Conservation (phyloP, 2,888 invertebrate genomes). For the Prosapia bicincta region DNA sequence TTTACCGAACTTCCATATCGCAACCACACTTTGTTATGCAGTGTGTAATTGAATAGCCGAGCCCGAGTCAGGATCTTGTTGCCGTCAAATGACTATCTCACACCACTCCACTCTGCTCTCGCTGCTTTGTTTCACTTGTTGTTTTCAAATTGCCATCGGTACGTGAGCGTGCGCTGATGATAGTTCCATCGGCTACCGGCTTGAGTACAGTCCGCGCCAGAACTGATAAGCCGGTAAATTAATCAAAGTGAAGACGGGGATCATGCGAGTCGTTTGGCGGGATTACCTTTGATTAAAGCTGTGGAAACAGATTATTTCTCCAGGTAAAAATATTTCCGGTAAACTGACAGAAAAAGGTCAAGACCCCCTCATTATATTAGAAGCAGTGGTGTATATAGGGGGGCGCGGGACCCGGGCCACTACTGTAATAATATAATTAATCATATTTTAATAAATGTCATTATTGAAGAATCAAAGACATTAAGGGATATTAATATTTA, state of each 20-base stretch:
- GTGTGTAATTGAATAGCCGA: neutral
- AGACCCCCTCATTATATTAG: too few species aligned
- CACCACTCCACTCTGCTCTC: too few species aligned
- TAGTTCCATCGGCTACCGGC: constrained; percentile 14
- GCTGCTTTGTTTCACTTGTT: constrained; percentile 23
- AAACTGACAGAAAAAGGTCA: too few species aligned
- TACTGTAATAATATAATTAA: too few species aligned
- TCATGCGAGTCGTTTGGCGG: neutral
- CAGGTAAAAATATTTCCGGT: too few species aligned
- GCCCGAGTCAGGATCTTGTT: neutral
- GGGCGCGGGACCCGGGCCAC: too few species aligned
- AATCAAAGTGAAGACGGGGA: neutral
- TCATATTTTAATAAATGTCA: too few species aligned
- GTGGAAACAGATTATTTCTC: too few species aligned
- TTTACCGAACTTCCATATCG: neutral
- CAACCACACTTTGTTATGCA: neutral
- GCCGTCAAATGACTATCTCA: neutral
- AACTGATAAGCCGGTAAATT: neutral
- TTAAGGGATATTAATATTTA: too few species aligned
- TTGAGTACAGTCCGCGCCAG: constrained; percentile 2
- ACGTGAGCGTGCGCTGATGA: constrained; percentile 25
- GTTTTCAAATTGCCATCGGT: constrained; percentile 25
- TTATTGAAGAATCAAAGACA: too few species aligned
- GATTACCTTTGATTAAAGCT: too few species aligned
- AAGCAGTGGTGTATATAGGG: too few species aligned